phyloP scores from a whole-genome alignment of 2,113 vertebrate species.

The Alouatta palliata region DNA sequence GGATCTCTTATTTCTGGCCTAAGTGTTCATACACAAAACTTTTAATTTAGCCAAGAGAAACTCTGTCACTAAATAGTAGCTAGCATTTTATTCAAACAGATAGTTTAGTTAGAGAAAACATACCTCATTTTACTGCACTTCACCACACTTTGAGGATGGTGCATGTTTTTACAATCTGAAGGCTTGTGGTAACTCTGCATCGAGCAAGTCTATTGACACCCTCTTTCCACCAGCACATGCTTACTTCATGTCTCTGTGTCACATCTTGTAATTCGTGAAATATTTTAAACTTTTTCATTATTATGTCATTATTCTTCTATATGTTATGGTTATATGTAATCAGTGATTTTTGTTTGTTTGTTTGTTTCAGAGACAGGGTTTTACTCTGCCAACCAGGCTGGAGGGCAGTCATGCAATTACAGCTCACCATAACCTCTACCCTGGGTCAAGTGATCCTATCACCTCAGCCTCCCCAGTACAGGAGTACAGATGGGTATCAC shows the following conservation, averaged over 20 bases:
- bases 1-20: background rate
- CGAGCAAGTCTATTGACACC: background rate
- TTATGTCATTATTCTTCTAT: background rate
- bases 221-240: background rate
- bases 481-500: too few relatives aligned
- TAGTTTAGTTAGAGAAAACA: background rate
- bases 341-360: background rate
- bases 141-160: background rate
- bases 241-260: background rate
- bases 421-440: too few relatives aligned
- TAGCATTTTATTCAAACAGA: slow-evolving; percentile 6
- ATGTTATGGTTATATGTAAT: background rate
- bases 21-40: background rate
- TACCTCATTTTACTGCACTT: background rate
- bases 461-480: too few relatives aligned
- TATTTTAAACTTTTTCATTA: background rate
- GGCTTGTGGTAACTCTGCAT: background rate
- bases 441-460: too few relatives aligned
- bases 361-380: too few relatives aligned
- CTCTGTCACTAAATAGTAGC: background rate
- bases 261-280: background rate
- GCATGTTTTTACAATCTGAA: background rate
- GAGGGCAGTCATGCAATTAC: too few relatives aligned
- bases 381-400: too few relatives aligned
- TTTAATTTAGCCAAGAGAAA: background rate